Conservation (phyloP, 2,888 invertebrate species). For the Pristionchus entomophagus region DNA sequence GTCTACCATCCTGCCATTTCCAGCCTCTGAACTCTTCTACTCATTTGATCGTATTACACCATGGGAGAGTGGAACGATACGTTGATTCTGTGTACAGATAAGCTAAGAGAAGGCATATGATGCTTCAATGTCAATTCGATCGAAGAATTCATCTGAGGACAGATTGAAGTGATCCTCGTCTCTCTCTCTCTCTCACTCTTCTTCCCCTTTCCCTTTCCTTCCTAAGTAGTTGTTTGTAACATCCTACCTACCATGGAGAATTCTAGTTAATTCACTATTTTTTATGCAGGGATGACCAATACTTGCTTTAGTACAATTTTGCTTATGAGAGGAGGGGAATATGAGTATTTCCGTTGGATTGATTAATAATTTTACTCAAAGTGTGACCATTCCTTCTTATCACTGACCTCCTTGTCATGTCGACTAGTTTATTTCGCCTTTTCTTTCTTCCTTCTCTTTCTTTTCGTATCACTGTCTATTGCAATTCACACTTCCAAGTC, state of each 20-base stretch:
- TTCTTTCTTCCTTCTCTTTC: not conserved
- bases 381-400: not conserved
- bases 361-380: not conserved
- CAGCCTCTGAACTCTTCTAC: not conserved
- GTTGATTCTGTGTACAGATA: not conserved
- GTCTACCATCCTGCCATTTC: not conserved
- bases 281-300: not conserved
- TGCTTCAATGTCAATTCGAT: not conserved
- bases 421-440: not conserved
- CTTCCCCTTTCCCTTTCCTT: no score
- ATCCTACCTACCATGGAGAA: not conserved
- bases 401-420: not conserved
- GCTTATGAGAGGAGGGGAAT: not conserved
- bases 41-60: constrained; percentile 1
- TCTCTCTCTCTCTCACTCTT: not conserved
- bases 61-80: not conserved
- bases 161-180: not conserved
- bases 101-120: constrained; percentile 14
- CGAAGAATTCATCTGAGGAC: not conserved
- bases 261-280: constrained; percentile 11
- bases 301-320: not conserved
- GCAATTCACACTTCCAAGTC: not conserved
- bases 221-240: constrained; percentile 33
- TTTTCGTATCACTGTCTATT: not conserved
- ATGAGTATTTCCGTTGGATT: not conserved